Evolutionary conservation across 2,113 vertebrate species (phyloP), one percentile per base, ranked within the genome.

Genomic region (Bucco capensis): DNA sequence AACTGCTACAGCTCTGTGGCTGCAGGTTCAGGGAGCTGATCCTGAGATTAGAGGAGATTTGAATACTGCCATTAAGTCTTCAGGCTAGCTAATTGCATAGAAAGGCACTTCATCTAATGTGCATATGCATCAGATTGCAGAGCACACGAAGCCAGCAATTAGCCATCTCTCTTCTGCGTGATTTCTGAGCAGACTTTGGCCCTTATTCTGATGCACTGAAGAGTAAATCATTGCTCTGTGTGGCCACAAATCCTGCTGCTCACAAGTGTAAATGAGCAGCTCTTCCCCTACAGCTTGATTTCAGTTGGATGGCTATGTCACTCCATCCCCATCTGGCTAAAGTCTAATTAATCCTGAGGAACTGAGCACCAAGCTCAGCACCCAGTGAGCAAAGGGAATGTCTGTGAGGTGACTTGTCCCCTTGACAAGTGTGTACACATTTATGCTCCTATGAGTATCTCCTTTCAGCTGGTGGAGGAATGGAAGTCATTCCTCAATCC

Each of bases 401-500:
- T 83, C 80, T 50, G 31, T 61, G n/a, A 90, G 71, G 67, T 80
- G 93, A 86, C 85, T 77, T 92, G 88, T 79, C 90, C 90, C 62
- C 80, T 56, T 76, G 74, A 88, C 1, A 10, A 71, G 53, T 25
- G 21, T 74, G 21, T 74, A 71, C 46, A 90, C 47, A 62, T 94
- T 94, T 61, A 87, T 69, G 47, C 56, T 74, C 30, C 86, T 44
- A 22, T 31, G 61, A 64, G 16, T 64, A 64, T 64, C n/a, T n/a
- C 22, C 90, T 61, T 95, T 93, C 82, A 35, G 47, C 35, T 69
- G 65, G 64, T 35, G 27, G 64, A 64, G 65, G 37, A 93, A 89
- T 40, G 38, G 65, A 83, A 91, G 70, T 62, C 1, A 85, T 95
- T 96, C 92, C 89, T 97, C 91, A 91, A 96, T 96, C 88, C 87